Evolutionary conservation across 1,140 invertebrate genomes (phyloP).

Genomic region (Polypedilum pembai): DNA sequence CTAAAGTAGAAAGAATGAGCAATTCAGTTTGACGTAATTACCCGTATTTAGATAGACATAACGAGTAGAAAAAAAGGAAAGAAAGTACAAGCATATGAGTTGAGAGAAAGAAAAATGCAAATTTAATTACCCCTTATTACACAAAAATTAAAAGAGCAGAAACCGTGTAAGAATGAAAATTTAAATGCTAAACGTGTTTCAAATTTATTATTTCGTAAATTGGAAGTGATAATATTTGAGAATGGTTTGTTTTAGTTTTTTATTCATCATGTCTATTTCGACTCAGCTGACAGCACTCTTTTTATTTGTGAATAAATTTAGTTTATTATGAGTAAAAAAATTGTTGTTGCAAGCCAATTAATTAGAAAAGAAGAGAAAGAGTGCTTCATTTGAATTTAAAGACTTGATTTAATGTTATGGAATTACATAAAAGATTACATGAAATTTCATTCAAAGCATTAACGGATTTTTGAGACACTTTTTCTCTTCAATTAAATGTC

Average conservation of each 20-base stretch:
- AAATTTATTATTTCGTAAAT: conserved; percentile 26
- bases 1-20: neutral
- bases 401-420: no score
- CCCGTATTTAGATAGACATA: conserved; percentile 27
- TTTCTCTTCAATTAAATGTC: no score
- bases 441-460: no score
- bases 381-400: no score
- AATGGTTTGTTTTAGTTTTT: conserved; percentile 21
- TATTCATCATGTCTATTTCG: conserved; percentile 5
- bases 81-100: neutral
- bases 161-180: conserved; percentile 13
- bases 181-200: conserved; percentile 23
- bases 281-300: neutral
- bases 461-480: no score
- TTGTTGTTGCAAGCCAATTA: no score
- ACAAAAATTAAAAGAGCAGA: conserved; percentile 25
- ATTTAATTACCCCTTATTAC: conserved; percentile 26
- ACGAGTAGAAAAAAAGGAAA: neutral
- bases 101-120: conserved; percentile 23
- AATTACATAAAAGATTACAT: no score
- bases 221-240: conserved; percentile 24
- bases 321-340: no score
- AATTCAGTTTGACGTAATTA: conserved; percentile 21
- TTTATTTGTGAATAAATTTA: neutral
- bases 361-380: no score